phyloP scores from a whole-genome alignment of 2,888 invertebrate species.

The Branchellion lobata region DNA sequence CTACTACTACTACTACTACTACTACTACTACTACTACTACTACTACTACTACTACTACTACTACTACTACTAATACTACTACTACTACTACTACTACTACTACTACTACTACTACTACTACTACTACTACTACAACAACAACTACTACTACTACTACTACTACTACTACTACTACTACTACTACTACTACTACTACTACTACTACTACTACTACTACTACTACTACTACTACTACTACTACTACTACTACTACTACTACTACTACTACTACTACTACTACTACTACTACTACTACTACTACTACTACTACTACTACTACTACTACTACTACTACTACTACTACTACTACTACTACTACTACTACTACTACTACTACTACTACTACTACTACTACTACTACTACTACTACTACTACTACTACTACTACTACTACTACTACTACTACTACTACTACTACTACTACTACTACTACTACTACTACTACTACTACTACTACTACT shows the following conservation, averaged over 20 bases:
- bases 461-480: conserved; percentile 15
- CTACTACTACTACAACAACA: neutral
- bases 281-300: conserved; percentile 30
- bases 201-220: neutral
- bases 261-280: neutral
- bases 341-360: conserved; percentile 28
- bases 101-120: neutral
- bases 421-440: conserved; percentile 10
- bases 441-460: conserved; percentile 28
- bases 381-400: conserved; percentile 26
- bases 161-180: neutral
- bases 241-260: neutral
- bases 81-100: neutral
- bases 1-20: conserved; percentile 5
- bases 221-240: neutral
- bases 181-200: neutral
- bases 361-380: conserved; percentile 15
- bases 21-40: neutral
- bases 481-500: conserved; percentile 24
- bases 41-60: neutral
- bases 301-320: conserved; percentile 15
- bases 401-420: conserved; percentile 15
- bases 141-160: neutral
- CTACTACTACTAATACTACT: too few relatives aligned
- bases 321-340: conserved; percentile 10